Base-by-base conservation (phyloP, 2,797 vertebrate genomes). In the Pterois miles region DNA sequence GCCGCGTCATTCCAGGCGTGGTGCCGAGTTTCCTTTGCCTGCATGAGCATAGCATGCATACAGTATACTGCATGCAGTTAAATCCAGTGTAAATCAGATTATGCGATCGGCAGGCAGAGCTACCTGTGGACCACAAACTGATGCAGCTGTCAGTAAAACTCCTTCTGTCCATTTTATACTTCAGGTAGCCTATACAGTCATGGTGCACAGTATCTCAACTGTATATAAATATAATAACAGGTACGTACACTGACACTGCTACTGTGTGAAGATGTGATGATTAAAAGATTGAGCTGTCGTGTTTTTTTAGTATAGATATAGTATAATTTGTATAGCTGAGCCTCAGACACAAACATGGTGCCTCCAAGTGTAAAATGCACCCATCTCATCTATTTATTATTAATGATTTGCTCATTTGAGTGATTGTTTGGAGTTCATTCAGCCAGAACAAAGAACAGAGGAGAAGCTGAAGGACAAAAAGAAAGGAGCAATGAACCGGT, bases 391-490 rank as follows among this genome's bases (percentile, higher is more conserved):
- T 54, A 71, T 90, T 12, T 57, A 89, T 83, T 76, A 87, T 92
- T 86, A 53, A 89, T 86, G 62, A 76, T 82, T 85, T 57, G 6
- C 63, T 86, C 46, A 85, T 84, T 78, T 74, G 33, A 78, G 53
- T 50, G 76, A 87, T 84, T 86, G 84, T 59, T 57, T 72, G 69
- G 52, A 66, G 69, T 38, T 82, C 46, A 70, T 57, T 81, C 71
- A 75, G 5, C 40, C 59, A 64, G 74, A 84, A 74, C 74, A 74
- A 57, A 67, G 73, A 33, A 23, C n/a, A 75, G 40, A 68, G 36
- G 64, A 82, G 58, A 34, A 31, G 56, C 12, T 20, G 22, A 73
- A 84, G 71, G 60, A 65, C 59, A 62, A 13, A 58, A 27, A 52
- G 40, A 25, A 58, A 62, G 3, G 23, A 56, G 4, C 11, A 22